A percentile compares a stretch with the other conserved stretches of the same genome.
Evolutionary conservation across 2,888 invertebrate species (phyloP).

Genomic region (Cephus runcator): DNA sequence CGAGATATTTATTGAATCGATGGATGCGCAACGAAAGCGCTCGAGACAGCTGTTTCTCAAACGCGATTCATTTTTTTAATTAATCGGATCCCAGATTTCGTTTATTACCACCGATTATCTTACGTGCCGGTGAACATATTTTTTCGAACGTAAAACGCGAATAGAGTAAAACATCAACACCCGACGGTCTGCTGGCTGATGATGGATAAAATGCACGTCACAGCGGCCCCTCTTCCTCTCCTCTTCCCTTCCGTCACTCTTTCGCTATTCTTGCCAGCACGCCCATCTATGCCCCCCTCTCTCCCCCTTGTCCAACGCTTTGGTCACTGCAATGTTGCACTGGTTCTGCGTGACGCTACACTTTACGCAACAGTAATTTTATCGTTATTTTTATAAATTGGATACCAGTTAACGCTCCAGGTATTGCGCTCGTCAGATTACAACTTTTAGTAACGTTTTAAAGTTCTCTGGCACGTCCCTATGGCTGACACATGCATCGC

Average conservation of each 20-base stretch:
- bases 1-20: background rate
- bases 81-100: conserved; percentile 58
- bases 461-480: conserved; percentile 23
- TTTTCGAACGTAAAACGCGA: conserved; percentile 62
- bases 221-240: conserved; percentile 33
- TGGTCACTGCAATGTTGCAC: conserved; percentile 40
- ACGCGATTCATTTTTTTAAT: conserved; percentile 49
- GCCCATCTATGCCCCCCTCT: conserved; percentile 24
- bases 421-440: conserved; percentile 57
- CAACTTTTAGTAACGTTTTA: conserved; percentile 57
- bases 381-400: conserved; percentile 67
- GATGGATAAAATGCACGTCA: conserved; percentile 57
- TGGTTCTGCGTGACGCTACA: conserved; percentile 37
- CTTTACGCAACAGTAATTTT: conserved; percentile 65
- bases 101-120: conserved; percentile 52
- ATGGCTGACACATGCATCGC: background rate
- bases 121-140: conserved; percentile 63
- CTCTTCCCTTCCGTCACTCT: conserved; percentile 9
- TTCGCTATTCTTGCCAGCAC: conserved; percentile 26
- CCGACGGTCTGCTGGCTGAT: conserved; percentile 53
- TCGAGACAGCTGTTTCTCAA: background rate
- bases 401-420: conserved; percentile 63
- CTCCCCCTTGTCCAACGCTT: background rate
- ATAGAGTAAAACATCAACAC: conserved; percentile 53
- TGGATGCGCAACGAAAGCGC: background rate